Base-by-base conservation (phyloP, 53 echinoderm and acorn worm species). In the Holothuria leucospilota region DNA sequence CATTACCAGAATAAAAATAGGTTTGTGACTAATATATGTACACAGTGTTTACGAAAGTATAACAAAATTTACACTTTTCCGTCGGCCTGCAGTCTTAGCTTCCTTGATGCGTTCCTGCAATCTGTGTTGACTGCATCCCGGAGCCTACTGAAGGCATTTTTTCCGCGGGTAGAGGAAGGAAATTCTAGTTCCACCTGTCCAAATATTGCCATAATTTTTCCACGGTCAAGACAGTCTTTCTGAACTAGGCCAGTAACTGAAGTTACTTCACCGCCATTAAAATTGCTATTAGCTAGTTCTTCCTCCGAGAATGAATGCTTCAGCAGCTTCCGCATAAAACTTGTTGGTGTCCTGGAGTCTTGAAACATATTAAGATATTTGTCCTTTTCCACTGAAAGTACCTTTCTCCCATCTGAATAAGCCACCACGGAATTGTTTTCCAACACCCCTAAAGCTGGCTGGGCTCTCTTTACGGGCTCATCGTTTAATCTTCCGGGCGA, bases 91-190 rank as follows among this genome's bases (percentile, higher is more conserved):
- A n/a, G 74, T 46, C 74, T 41, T 8, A 74, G 46, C 20, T 74
- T 74, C 25, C 74, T 21, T 49, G 46, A 46, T 13, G 74, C 74
- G 23, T 74, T 74, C 14, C 74, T 74, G 74, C 74, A 74, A 24
- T 74, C 74, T 20, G 46, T 46, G 49, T 74, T 74, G 51, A 74
- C 38, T 42, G 74, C 42, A 13, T 74, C 74, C n/a, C 74, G 42
- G 8, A 74, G 51, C 74, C 40, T 74, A 9, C 51, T 26, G 10
- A 74, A 74, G 5, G 74, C 74, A 2, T 49, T 30, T 74, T 74
- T 74, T 74, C 74, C 74, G 13, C 51, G 46, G 2, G 74, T 74
- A 6, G 74, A 74, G 46, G 42, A 20, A n/a, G 74, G 42, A 21
- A 74, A 74, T 38, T 73, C 74, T 6, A 73, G 11, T 46, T 74